Base-by-base conservation (phyloP, 2,888 invertebrate species). In the Pachliopta kotzebuea region DNA sequence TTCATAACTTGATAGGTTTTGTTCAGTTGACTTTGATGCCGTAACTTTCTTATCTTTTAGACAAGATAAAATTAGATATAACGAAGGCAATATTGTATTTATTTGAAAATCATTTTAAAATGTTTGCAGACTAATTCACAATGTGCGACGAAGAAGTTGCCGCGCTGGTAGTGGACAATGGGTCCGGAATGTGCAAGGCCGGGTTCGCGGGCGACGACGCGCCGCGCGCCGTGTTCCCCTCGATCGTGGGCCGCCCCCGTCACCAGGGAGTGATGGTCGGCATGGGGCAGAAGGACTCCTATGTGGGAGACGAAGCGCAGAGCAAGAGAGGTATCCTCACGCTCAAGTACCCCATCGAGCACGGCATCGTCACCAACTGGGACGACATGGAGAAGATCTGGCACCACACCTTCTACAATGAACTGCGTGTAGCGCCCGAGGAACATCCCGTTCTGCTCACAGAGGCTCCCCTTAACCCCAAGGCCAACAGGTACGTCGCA, bases 371-470 rank as follows among this genome's bases (percentile, higher is more conserved):
- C 84, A 98, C 98, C 97, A 98, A 63, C 94, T 98, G 98, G 98
- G 98, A 98, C 82, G 98, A 98, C 82, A 98, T 98, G 98, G 98
- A 98, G 93, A 98, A 98, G 92, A 98, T 98, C 93, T 98, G 98
- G 98, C 98, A 98, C 90, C 98, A 98, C 93, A 98, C 98, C 82
- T 98, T 98, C 95, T 98, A 98, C 96, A 98, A 98, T 86, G 98
- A 98, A 90, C 94, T 98, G 84, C 95, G 98, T 90, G 98, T 98
- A 62, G 98, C 98, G 63, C 98, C 98, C 69, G 81, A 96, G 85
- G 96, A 97, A 83, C 96, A 96, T 92, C 97, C 97, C 71, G 96
- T 97, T 70, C 94, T 97, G 76, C 93, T 97, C 77, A 97, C 97
- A 64, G 97, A 97, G 90, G 96, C 97, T 59, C 97, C 97, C 70